Conservation (phyloP, 1,140 invertebrate genomes). For the Acromyrmex charruanus region DNA sequence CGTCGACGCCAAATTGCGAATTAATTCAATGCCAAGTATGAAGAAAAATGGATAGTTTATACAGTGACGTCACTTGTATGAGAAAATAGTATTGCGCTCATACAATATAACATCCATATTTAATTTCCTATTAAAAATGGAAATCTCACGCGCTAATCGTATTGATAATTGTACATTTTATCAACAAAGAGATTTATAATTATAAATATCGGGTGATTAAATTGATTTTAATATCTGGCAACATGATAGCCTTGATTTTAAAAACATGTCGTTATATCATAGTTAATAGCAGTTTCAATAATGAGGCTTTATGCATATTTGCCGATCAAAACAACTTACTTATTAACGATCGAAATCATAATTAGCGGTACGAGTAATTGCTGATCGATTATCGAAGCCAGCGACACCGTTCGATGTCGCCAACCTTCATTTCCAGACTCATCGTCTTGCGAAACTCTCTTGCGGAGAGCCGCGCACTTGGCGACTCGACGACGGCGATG, state of each 20-base stretch:
- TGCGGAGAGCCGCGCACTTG: slow-evolving; percentile 9
- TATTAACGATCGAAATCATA: slow-evolving; percentile 60
- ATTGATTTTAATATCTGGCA: not conserved
- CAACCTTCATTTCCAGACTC: slow-evolving; percentile 36
- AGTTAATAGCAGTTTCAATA: slow-evolving; percentile 20
- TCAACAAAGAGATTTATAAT: slow-evolving; percentile 1
- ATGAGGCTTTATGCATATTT: not conserved
- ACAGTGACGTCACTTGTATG: not conserved
- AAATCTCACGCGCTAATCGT: not conserved
- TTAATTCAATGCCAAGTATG: slow-evolving; percentile 26
- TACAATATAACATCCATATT: not conserved
- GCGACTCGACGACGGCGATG: not conserved
- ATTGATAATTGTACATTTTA: not conserved
- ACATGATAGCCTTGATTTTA: slow-evolving; percentile 38
- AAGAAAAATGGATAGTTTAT: not conserved
- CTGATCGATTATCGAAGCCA: slow-evolving; percentile 57
- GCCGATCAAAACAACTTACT: slow-evolving; percentile 27
- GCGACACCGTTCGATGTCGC: not conserved
- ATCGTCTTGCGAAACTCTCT: slow-evolving; percentile 49
- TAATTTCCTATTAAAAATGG: slow-evolving; percentile 23
- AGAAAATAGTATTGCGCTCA: not conserved
- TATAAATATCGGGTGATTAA: not conserved
- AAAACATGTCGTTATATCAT: slow-evolving; percentile 39
- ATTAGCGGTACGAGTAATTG: slow-evolving; percentile 39
- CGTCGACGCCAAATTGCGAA: slow-evolving; percentile 20